phyloP scores from a whole-genome alignment of 2,888 invertebrate genomes.

The Catocala fraxini region DNA sequence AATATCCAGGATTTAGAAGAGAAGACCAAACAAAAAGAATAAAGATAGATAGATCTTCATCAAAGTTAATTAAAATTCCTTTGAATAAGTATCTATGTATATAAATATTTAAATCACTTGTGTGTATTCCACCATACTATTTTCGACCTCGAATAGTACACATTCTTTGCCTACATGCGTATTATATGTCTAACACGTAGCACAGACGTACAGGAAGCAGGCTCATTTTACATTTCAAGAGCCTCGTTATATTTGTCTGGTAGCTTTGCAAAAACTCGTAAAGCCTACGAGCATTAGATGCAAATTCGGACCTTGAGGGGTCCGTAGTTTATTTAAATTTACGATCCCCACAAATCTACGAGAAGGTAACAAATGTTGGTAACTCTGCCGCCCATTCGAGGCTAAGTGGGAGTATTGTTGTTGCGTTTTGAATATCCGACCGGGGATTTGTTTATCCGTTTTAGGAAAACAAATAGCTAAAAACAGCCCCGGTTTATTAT shows the following conservation, averaged over 20 bases:
- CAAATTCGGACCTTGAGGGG: slow-evolving; percentile 15
- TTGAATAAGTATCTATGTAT: too few species aligned
- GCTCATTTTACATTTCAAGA: not conserved
- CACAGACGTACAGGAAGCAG: too few species aligned
- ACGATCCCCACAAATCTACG: slow-evolving; percentile 25
- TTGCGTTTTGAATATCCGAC: not conserved
- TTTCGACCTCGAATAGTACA: too few species aligned
- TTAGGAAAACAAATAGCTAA: too few species aligned
- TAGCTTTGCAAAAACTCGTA: slow-evolving; percentile 3
- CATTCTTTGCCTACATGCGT: too few species aligned
- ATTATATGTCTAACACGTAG: too few species aligned
- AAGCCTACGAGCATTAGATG: slow-evolving; percentile 21
- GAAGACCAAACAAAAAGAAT: too few species aligned
- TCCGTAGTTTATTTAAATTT: slow-evolving; percentile 24
- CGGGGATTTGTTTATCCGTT: slow-evolving; percentile 2
- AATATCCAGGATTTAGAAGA: too few species aligned
- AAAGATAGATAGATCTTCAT: too few species aligned
- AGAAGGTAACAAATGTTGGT: slow-evolving; percentile 19
- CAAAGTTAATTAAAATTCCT: too few species aligned
- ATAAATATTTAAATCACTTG: too few species aligned
- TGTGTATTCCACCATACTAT: too few species aligned
- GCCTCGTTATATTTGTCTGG: slow-evolving; percentile 4
- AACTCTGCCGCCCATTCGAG: not conserved
- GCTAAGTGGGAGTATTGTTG: not conserved
- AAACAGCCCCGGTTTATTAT: not conserved